Conservation (phyloP, 2,888 invertebrate species). For the Elgonia sp. region DNA sequence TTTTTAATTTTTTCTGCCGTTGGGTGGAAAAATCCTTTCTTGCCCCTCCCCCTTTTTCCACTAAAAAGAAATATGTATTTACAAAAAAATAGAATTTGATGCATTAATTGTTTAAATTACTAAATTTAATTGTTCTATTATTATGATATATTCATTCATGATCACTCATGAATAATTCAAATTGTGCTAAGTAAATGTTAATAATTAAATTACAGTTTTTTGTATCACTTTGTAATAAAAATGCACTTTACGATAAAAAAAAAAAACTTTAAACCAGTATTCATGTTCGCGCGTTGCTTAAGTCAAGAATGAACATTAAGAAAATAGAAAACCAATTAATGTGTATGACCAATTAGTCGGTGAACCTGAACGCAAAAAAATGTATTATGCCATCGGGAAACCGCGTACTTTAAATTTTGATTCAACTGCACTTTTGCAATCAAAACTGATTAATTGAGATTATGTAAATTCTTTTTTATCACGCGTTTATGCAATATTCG, state of each 20-base stretch:
- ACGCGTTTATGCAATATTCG: slow-evolving; percentile 9
- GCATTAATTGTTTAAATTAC: no score
- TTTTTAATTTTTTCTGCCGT: no score
- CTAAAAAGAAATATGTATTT: no score
- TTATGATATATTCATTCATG: no score
- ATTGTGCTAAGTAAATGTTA: no score
- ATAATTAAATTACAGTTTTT: not conserved
- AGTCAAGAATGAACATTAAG: slow-evolving; percentile 30
- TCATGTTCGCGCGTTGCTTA: slow-evolving; percentile 26
- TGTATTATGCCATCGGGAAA: slow-evolving; percentile 43
- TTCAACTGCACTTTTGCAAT: slow-evolving; percentile 42
- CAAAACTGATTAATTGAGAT: slow-evolving; percentile 55
- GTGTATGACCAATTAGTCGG: slow-evolving; percentile 49
- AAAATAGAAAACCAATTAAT: slow-evolving; percentile 58
- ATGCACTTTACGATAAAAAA: not conserved
- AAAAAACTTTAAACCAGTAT: not conserved
- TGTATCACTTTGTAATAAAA: not conserved
- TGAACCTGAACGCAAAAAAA: slow-evolving; percentile 41
- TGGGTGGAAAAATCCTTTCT: no score
- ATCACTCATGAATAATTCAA: no score
- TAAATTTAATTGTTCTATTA: no score
- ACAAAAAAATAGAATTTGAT: no score
- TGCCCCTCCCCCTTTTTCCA: no score
- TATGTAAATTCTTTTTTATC: slow-evolving; percentile 41
- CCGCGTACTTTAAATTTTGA: slow-evolving; percentile 40